phyloP scores from a whole-genome alignment of 2,113 vertebrate genomes.

The Apaloderma vittatum region DNA sequence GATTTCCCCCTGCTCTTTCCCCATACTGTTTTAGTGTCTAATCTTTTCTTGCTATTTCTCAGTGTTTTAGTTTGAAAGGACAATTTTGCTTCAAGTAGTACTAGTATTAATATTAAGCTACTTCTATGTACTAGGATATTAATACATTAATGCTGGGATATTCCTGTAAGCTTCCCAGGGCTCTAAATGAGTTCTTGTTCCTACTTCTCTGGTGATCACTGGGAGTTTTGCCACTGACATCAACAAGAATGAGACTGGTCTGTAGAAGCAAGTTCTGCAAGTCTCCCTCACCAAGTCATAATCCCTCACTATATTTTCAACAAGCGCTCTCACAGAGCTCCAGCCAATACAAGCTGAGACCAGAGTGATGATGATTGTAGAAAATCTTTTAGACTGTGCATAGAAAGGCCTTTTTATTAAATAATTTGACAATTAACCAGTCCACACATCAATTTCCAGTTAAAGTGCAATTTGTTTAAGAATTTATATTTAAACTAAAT shows the following conservation, averaged over 20 bases:
- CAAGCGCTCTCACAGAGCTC: slow-evolving; percentile 2
- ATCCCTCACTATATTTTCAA: slow-evolving; percentile 23
- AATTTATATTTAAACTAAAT: not conserved
- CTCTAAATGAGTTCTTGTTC: slow-evolving; percentile 2
- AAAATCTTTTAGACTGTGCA: not conserved
- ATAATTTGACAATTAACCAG: slow-evolving; percentile 12
- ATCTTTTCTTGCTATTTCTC: not conserved
- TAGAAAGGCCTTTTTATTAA: slow-evolving; percentile 36
- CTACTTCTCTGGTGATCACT: not conserved
- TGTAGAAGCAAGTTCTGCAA: not conserved
- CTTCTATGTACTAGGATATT: not conserved
- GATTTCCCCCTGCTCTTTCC: accelerated
- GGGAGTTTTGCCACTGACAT: slow-evolving; percentile 34
- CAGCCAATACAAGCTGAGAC: slow-evolving; percentile 50
- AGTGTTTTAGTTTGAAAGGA: not conserved
- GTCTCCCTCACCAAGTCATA: not conserved
- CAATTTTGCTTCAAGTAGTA: not conserved
- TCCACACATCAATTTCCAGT: slow-evolving; percentile 6
- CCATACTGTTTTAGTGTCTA: not conserved
- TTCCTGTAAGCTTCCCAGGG: not conserved
- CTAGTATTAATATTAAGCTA: not conserved
- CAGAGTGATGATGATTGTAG: not conserved
- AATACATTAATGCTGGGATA: not conserved
- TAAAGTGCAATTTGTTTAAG: not conserved
- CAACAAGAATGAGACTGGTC: not conserved